Conservation (phyloP, 2,888 invertebrate species). For the Agrochola circellaris region DNA sequence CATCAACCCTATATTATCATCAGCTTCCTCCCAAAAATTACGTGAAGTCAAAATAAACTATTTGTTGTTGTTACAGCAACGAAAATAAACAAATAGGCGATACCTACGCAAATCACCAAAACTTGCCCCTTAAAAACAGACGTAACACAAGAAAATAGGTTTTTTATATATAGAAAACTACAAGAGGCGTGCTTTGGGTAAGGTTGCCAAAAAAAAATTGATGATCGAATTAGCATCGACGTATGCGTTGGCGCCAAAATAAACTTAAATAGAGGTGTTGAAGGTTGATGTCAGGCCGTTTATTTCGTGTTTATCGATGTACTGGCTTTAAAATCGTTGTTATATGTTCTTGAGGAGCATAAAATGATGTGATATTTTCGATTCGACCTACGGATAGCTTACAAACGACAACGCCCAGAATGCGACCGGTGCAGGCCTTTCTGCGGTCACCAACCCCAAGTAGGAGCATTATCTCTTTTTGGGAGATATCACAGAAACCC, state of each 20-base stretch:
- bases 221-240: slow-evolving; percentile 69
- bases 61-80: slow-evolving; percentile 11
- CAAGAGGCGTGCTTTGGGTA: slow-evolving; percentile 50
- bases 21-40: not conserved
- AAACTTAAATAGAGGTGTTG: slow-evolving; percentile 68
- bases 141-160: slow-evolving; percentile 35
- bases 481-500: slow-evolving; percentile 34
- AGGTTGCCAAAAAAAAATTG: slow-evolving; percentile 70
- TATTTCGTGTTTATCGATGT: slow-evolving; percentile 59
- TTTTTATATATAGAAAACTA: slow-evolving; percentile 43
- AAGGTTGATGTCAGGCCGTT: slow-evolving; percentile 72
- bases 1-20: slow-evolving; percentile 11
- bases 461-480: slow-evolving; percentile 41
- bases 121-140: slow-evolving; percentile 36
- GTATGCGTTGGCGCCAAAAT: slow-evolving; percentile 76
- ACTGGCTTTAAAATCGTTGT: slow-evolving; percentile 45
- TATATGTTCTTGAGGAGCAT: slow-evolving; percentile 18
- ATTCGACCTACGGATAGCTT: slow-evolving; percentile 12
- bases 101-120: slow-evolving; percentile 26
- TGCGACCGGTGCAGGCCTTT: not conserved
- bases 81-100: slow-evolving; percentile 41
- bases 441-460: slow-evolving; percentile 46
- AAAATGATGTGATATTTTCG: slow-evolving; percentile 37
- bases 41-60: slow-evolving; percentile 18
- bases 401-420: slow-evolving; percentile 1